These are phyloP conservation scores for Pimpla rufipes DNA, from an alignment of 2,888 invertebrate genomes.

Conservation along the genomic window DNA sequence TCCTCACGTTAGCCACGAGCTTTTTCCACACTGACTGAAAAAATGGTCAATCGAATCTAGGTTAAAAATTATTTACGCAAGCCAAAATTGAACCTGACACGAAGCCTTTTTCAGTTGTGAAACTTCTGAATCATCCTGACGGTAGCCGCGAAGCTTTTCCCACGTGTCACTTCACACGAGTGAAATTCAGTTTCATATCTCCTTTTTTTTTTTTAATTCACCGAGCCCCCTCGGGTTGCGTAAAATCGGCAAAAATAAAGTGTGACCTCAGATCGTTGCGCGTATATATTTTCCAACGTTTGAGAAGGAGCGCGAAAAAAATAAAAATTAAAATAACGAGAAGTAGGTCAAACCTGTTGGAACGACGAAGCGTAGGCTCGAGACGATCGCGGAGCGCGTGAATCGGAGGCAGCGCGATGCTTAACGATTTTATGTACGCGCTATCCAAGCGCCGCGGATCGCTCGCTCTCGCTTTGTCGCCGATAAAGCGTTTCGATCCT, in stretches of 20 bases:
- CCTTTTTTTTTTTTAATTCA: background rate
- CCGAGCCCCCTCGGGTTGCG: constrained; percentile 8
- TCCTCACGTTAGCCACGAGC: too few species aligned
- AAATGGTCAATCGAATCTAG: too few species aligned
- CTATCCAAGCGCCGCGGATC: constrained; percentile 31
- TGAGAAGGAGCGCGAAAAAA: constrained; percentile 49
- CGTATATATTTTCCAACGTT: constrained; percentile 23
- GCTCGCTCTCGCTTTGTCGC: constrained; percentile 43
- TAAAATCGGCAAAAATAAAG: constrained; percentile 32
- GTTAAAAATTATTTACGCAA: background rate
- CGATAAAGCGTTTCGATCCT: constrained; percentile 72
- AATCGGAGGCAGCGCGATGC: constrained; percentile 39
- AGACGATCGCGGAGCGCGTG: constrained; percentile 60
- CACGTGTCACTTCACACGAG: constrained; percentile 5
- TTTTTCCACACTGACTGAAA: too few species aligned
- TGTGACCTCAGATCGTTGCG: constrained; percentile 47
- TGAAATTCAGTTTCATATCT: background rate
- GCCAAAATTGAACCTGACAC: background rate
- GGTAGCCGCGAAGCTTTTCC: background rate
- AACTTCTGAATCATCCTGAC: background rate
- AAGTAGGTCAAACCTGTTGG: constrained; percentile 64
- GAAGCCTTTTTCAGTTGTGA: background rate
- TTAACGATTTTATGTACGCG: constrained; percentile 34
- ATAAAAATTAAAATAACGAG: constrained; percentile 8
- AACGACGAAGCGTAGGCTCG: constrained; percentile 63